These are phyloP conservation scores for Hassar affinis DNA, from an alignment of 2,113 vertebrate species.

Conservation along the genomic window DNA sequence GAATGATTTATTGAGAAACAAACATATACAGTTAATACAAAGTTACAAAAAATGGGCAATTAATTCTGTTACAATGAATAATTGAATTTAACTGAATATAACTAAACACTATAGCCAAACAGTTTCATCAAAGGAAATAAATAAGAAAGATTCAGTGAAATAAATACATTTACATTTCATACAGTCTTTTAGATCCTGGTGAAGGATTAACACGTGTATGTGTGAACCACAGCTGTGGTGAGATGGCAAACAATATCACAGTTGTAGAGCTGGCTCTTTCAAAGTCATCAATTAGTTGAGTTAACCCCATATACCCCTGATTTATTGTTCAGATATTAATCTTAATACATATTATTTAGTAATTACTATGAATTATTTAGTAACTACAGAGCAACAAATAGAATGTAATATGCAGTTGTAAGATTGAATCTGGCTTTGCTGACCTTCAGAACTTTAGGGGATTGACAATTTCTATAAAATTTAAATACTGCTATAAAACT, in stretches of 20 bases:
- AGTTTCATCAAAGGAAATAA: background rate
- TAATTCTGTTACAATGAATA: background rate
- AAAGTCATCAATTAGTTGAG: background rate
- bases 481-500: background rate
- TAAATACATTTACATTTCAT: slow-evolving; percentile 3
- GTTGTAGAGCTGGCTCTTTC: background rate
- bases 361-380: no score
- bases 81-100: background rate
- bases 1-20: background rate
- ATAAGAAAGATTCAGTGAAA: background rate
- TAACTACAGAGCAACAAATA: background rate
- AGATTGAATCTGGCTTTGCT: background rate
- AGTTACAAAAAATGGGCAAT: background rate
- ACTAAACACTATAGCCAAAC: background rate
- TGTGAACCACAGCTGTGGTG: background rate
- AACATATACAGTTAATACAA: background rate
- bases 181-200: background rate
- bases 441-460: no score
- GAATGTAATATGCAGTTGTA: background rate
- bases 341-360: no score
- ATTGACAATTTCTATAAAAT: background rate
- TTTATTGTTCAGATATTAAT: background rate
- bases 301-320: background rate
- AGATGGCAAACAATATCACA: background rate
- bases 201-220: background rate